Evolutionary conservation across 2,888 invertebrate species (phyloP), one percentile per base, ranked within the genome.

Genomic region (Agrotis exclamationis): DNA sequence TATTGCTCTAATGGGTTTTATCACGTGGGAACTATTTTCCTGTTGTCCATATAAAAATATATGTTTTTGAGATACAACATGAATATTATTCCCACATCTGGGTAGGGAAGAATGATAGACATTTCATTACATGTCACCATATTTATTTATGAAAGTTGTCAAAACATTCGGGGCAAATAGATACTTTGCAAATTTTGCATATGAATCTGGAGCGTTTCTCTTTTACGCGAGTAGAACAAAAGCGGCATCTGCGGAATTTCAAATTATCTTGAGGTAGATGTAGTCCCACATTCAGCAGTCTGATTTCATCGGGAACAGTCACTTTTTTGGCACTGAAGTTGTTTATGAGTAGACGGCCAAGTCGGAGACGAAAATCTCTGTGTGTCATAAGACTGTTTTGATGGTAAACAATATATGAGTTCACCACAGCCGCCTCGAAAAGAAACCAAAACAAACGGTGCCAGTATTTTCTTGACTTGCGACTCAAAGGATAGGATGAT

Each of bases 21-120:
- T 60, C 67, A 67, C 54, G 66, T 66, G 67, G 60, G 60, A 67
- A 67, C 60, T 67, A 67, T 56, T 68, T 68, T 68, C 68, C 62
- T 62, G 68, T 62, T 68, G 62, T 68, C 62, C 68, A 62, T 68
- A 68, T 68, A 68, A 68, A 68, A 68, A 68, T 68, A 62, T 68
- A 68, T 62, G 68, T 63, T 69, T 69, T 69, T 68, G 62, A 68
- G 68, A 68, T 68, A 68, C 68, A 68, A 62, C 62, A 68, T 62
- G 62, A 68, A 68, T 62, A 68, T 62, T 56, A 68, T 67, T 60
- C 60, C 67, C 67, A 67, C 60, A 68, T 68, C 68, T 56, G 63
- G 54, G 68, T 68, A 68, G 54, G 62, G 67, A 66, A 67, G 59
- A 67, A 67, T 67, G 53, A 67, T 67, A 60, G 67, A 67, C 53